Evolutionary conservation across 2,113 vertebrate genomes (phyloP).

Genomic region (Pterocles gutturalis): DNA sequence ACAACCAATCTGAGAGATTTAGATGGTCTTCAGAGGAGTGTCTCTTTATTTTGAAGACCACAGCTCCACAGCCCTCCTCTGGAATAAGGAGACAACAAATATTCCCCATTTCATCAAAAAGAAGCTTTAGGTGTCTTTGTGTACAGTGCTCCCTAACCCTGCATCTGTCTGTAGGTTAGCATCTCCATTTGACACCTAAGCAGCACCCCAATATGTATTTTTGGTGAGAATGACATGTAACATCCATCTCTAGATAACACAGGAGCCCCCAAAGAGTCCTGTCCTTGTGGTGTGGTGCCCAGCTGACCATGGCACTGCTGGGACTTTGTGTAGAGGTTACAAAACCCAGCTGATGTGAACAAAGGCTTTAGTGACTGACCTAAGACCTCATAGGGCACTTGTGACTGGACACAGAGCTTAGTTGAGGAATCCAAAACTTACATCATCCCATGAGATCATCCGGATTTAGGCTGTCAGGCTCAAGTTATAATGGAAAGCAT

Average conservation of each 20-base stretch:
- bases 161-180: background rate
- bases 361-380: constrained; percentile 16
- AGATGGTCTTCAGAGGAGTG: background rate
- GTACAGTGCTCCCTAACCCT: background rate
- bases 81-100: background rate
- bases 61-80: background rate
- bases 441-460: background rate
- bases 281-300: background rate
- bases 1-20: background rate
- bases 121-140: background rate
- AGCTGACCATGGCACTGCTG: background rate
- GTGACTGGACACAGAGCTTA: background rate
- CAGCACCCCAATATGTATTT: background rate
- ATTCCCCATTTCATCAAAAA: background rate
- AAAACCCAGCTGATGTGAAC: background rate
- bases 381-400: background rate
- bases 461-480: background rate
- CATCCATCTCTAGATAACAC: background rate
- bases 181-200: background rate
- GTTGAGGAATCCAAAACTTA: background rate
- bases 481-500: background rate
- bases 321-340: background rate
- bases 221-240: background rate
- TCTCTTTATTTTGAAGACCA: background rate
- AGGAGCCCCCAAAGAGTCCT: background rate